Percentiles rank a stretch among this genome's conserved stretches.
phyloP scores from a whole-genome alignment of 2,797 vertebrate species.

The Enteromius viviparus region DNA sequence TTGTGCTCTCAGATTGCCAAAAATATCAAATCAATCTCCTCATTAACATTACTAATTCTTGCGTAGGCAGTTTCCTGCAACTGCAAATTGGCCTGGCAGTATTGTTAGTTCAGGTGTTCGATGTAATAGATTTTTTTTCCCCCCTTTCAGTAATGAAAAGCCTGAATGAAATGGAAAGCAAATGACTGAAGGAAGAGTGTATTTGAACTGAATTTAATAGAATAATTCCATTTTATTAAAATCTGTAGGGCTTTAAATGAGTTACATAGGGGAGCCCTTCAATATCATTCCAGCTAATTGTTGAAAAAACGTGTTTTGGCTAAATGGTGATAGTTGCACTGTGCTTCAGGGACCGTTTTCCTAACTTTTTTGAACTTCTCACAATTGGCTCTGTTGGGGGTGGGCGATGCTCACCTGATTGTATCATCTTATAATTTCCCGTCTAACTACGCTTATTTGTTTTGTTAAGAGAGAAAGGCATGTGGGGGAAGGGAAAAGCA shows the following conservation, averaged over 20 bases:
- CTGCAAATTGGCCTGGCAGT: slow-evolving; percentile 78
- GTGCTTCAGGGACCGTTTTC: slow-evolving; percentile 16
- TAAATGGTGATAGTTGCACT: slow-evolving; percentile 17
- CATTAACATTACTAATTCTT: slow-evolving; percentile 83
- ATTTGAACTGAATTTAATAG: slow-evolving; percentile 50
- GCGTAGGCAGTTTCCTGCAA: slow-evolving; percentile 74
- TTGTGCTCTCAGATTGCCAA: slow-evolving; percentile 71
- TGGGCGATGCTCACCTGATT: slow-evolving; percentile 23
- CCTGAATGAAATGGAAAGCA: slow-evolving; percentile 68
- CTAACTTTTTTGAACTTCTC: slow-evolving; percentile 20
- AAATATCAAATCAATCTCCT: slow-evolving; percentile 77
- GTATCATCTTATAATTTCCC: slow-evolving; percentile 27
- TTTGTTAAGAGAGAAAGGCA: slow-evolving; percentile 34
- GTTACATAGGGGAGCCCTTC: slow-evolving; percentile 22
- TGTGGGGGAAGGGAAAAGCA: slow-evolving; percentile 1
- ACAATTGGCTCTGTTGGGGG: not conserved
- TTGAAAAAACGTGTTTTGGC: slow-evolving; percentile 20
- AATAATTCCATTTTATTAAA: slow-evolving; percentile 32
- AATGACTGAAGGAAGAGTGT: slow-evolving; percentile 69
- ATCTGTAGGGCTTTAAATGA: slow-evolving; percentile 16
- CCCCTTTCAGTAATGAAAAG: slow-evolving; percentile 69
- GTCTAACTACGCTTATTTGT: slow-evolving; percentile 13
- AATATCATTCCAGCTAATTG: slow-evolving; percentile 40
- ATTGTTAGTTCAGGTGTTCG: slow-evolving; percentile 84
- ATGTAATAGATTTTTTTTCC: slow-evolving; percentile 77